Evolutionary conservation across 2,797 vertebrate genomes (phyloP), one percentile per base, ranked within the genome.

Genomic region (Chelidonichthys spinosus): DNA sequence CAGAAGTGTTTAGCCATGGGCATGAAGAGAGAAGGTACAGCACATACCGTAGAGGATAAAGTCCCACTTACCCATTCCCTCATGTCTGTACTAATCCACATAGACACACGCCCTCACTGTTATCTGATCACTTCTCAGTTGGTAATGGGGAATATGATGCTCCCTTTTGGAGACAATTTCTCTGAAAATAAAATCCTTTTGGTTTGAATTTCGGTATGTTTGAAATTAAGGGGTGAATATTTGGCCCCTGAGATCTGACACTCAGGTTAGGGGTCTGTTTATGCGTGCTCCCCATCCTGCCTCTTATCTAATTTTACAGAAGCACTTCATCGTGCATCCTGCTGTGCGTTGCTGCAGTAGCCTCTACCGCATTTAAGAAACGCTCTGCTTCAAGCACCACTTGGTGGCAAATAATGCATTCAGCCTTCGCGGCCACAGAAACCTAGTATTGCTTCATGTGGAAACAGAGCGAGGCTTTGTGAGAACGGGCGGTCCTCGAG

Each of bases 1-100:
- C 98, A 99, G 96, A 99, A 99, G 95, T 98, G 98, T 94, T 95
- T 99, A 63, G 97, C 97, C 55, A 99, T 98, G 97, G 98, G 98
- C 88, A 99, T 99, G 98, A 99, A 99, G 94, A 94, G 97, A 92
- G 98, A 99, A 97, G 98, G 97, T 98, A 95, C 95, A 95, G 90
- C 91, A 89, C 93, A 94, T 95, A 92, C 91, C 94, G 90, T 92
- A 88, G 89, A 94, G 93, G 94, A 95, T 87, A 89, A 87, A 92
- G 87, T 88, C 81, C 69, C 46, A 66, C 77, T 87, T 84, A 83
- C 66, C 77, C 71, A 78, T 49, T 55, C 69, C 74, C 36, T 67
- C 47, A 65, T 25, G 36, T 77, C 47, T 79, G 35, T 63, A 42
- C 55, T 81, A 71, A 83, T 77, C 50, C 65, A 47, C 63, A 56